Evolutionary conservation across 2,113 vertebrate genomes (phyloP).

Genomic region (Embiotoca jacksoni): DNA sequence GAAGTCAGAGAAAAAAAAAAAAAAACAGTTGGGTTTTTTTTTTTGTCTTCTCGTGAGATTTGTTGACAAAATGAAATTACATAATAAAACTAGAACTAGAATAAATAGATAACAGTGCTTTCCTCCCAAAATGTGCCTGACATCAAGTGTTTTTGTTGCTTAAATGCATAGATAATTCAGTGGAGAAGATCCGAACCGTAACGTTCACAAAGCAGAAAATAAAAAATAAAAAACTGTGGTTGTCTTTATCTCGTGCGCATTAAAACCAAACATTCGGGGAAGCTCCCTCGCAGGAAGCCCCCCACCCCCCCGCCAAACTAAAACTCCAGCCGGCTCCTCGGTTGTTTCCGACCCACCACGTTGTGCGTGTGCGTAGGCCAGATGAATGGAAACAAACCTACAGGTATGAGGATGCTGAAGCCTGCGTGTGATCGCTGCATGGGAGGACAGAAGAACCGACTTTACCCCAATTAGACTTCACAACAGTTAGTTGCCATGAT

Average conservation of each 20-base stretch:
- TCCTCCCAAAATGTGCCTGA: slow-evolving; percentile 63
- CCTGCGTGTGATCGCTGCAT: slow-evolving; percentile 68
- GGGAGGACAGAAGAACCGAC: slow-evolving; percentile 73
- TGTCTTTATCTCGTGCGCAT: slow-evolving; percentile 45
- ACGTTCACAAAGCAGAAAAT: not conserved
- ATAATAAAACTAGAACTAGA: slow-evolving; percentile 45
- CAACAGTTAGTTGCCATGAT: slow-evolving; percentile 79
- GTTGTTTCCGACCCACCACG: slow-evolving; percentile 57
- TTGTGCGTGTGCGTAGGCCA: slow-evolving; percentile 56
- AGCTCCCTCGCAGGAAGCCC: slow-evolving; percentile 58
- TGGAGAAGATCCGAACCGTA: slow-evolving; percentile 45
- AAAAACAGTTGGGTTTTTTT: slow-evolving; percentile 13
- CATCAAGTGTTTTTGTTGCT: slow-evolving; percentile 73
- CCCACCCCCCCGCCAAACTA: slow-evolving; percentile 38
- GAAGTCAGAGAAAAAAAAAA: slow-evolving; percentile 1
- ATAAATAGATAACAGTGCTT: slow-evolving; percentile 56
- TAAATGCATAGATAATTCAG: slow-evolving; percentile 78
- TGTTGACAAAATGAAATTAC: slow-evolving; percentile 34
- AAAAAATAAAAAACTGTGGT: slow-evolving; percentile 39
- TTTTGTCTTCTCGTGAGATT: slow-evolving; percentile 41
- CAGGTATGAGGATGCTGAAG: slow-evolving; percentile 68
- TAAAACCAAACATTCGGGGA: slow-evolving; percentile 1
- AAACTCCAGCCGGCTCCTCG: slow-evolving; percentile 68
- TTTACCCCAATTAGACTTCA: slow-evolving; percentile 77
- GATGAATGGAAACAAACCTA: slow-evolving; percentile 63